phyloP scores from a whole-genome alignment of 2,113 vertebrate species.

The Narcine bancroftii region DNA sequence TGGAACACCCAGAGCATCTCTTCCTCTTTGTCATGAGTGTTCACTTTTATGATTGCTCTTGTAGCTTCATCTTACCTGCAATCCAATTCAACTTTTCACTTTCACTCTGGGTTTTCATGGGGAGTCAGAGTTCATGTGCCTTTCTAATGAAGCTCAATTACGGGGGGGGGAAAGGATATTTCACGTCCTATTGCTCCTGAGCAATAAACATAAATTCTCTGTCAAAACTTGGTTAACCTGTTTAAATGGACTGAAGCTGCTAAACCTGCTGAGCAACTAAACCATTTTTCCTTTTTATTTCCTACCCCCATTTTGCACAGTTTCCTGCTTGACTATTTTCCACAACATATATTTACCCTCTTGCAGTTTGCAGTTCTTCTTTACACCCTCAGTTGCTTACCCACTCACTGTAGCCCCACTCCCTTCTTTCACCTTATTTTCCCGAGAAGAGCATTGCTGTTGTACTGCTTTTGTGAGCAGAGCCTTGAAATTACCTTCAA shows the following conservation, averaged over 20 bases:
- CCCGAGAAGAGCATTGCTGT: background rate
- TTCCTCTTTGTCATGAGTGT: background rate
- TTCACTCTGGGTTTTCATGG: background rate
- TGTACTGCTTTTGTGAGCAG: background rate
- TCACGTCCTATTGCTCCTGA: background rate
- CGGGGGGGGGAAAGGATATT: background rate
- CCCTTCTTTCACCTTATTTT: background rate
- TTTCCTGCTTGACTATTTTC: background rate
- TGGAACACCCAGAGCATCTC: background rate
- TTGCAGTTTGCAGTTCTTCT: background rate
- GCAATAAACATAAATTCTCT: background rate
- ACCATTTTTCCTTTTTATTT: background rate
- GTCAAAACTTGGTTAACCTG: background rate
- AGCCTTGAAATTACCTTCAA: background rate
- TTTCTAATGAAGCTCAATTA: background rate
- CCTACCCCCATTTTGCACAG: background rate
- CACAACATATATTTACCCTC: background rate
- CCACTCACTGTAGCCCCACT: background rate
- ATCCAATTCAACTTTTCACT: background rate
- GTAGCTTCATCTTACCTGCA: background rate
- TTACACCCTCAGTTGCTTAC: background rate
- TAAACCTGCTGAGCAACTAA: no score
- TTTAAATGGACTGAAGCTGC: background rate
- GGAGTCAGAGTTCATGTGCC: background rate
- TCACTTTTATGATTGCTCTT: background rate